phyloP scores from a whole-genome alignment of 2,888 invertebrate species.

The Conops quadrifasciatus region DNA sequence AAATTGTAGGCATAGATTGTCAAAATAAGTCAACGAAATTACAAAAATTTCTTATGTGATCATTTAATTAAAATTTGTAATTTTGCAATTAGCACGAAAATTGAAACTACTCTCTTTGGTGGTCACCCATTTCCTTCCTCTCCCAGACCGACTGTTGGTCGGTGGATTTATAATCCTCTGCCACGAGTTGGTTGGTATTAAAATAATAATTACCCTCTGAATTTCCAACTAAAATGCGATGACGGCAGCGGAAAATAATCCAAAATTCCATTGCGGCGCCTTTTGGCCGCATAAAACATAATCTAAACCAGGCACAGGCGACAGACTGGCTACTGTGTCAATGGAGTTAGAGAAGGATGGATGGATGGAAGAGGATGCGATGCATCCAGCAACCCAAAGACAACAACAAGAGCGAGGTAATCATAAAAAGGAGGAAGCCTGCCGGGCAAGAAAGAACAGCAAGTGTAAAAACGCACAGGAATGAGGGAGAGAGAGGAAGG shows the following conservation, averaged over 20 bases:
- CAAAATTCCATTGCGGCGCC: constrained; percentile 32
- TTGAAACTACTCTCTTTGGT: too few species aligned
- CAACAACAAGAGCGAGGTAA: constrained; percentile 24
- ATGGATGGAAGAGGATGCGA: neutral
- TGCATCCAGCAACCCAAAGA: constrained; percentile 12
- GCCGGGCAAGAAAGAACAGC: too few species aligned
- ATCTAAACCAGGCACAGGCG: constrained; percentile 50
- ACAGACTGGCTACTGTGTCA: neutral
- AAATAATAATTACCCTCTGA: constrained; percentile 31
- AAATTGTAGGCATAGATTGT: too few species aligned
- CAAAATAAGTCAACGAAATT: too few species aligned
- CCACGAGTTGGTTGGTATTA: constrained; percentile 4
- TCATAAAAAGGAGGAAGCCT: neutral
- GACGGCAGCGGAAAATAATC: constrained; percentile 35
- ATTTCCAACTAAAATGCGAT: neutral
- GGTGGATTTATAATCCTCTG: neutral
- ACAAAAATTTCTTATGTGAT: too few species aligned
- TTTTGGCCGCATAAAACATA: constrained; percentile 58
- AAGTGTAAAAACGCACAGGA: too few species aligned
- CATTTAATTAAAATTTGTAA: too few species aligned
- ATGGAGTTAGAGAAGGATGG: neutral
- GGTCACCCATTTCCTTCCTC: too few species aligned
- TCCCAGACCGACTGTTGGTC: too few species aligned
- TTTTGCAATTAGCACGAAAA: too few species aligned
- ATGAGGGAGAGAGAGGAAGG: neutral